Percentiles rank a stretch among this genome's conserved stretches.
Conservation (phyloP, 92 coral and sea anemone species). For the Zoanthus sansibaricus region DNA sequence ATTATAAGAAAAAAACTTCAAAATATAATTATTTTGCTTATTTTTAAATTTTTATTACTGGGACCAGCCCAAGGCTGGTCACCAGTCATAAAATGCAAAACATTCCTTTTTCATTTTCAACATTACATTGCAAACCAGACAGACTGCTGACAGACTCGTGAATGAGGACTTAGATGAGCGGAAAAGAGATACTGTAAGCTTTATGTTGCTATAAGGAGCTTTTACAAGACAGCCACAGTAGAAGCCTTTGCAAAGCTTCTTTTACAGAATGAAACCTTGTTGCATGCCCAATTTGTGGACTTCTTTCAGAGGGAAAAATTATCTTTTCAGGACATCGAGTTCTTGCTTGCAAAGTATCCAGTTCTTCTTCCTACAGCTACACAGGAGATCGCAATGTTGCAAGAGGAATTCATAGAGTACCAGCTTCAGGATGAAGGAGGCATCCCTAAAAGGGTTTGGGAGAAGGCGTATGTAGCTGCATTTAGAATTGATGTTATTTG, state of each 20-base stretch:
- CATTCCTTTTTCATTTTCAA: no score
- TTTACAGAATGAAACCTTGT: slow-evolving; percentile 47
- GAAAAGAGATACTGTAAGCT: slow-evolving; percentile 42
- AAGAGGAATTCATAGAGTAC: slow-evolving; percentile 49
- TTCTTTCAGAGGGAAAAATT: slow-evolving; percentile 38
- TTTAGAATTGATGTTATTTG: slow-evolving; percentile 61
- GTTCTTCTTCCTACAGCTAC: slow-evolving; percentile 43
- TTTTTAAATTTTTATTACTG: no score
- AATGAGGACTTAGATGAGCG: slow-evolving; percentile 43
- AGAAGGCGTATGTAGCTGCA: slow-evolving; percentile 38
- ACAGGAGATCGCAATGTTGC: background rate
- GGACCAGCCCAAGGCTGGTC: no score
- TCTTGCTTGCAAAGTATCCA: slow-evolving; percentile 52
- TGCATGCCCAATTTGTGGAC: slow-evolving; percentile 21
- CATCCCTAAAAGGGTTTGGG: slow-evolving; percentile 52
- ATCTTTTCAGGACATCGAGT: slow-evolving; percentile 55
- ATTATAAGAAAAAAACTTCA: no score
- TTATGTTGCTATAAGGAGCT: slow-evolving; percentile 52
- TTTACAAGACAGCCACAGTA: slow-evolving; percentile 51
- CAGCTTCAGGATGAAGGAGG: slow-evolving; percentile 48
- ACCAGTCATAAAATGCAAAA: no score
- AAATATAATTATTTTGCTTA: no score
- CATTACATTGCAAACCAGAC: background rate
- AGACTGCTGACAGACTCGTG: slow-evolving; percentile 33
- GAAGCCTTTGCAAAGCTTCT: slow-evolving; percentile 66